These are phyloP conservation scores for Gadus chalcogrammus DNA, from an alignment of 2,113 vertebrate genomes.

Conservation along the genomic window DNA sequence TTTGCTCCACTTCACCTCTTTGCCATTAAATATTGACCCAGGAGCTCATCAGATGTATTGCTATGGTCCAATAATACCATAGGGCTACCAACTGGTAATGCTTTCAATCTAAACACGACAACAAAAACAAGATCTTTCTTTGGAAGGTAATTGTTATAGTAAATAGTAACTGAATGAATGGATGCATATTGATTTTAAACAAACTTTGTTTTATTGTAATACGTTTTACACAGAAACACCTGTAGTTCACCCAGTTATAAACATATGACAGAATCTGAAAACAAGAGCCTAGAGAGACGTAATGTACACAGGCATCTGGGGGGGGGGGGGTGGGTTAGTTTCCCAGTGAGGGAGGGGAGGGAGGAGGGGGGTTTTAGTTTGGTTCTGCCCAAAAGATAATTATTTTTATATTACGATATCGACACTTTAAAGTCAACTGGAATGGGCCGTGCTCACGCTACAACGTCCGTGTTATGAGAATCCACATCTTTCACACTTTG, in stretches of 20 bases:
- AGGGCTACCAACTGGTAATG: no score
- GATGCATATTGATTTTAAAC: constrained; percentile 59
- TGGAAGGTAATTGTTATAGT: no score
- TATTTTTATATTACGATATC: constrained; percentile 39
- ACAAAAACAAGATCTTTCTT: no score
- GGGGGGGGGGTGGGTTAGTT: constrained; percentile 18
- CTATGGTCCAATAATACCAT: no score
- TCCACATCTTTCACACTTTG: constrained; percentile 24
- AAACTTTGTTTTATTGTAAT: constrained; percentile 79
- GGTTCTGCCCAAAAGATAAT: constrained; percentile 56
- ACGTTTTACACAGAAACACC: constrained; percentile 76
- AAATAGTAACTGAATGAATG: background rate
- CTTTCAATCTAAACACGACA: no score
- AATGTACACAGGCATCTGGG: constrained; percentile 76
- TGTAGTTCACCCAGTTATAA: constrained; percentile 74
- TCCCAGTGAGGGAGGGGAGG: no score
- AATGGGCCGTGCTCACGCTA: constrained; percentile 35
- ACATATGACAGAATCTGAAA: constrained; percentile 48
- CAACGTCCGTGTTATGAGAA: constrained; percentile 34
- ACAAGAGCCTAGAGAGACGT: constrained; percentile 68
- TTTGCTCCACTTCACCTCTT: no score
- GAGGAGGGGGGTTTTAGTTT: constrained; percentile 52
- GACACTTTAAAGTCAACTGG: constrained; percentile 41
- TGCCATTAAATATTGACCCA: no score
- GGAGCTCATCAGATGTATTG: no score